phyloP scores from a whole-genome alignment of 2,797 vertebrate species.

The Falco naumanni region DNA sequence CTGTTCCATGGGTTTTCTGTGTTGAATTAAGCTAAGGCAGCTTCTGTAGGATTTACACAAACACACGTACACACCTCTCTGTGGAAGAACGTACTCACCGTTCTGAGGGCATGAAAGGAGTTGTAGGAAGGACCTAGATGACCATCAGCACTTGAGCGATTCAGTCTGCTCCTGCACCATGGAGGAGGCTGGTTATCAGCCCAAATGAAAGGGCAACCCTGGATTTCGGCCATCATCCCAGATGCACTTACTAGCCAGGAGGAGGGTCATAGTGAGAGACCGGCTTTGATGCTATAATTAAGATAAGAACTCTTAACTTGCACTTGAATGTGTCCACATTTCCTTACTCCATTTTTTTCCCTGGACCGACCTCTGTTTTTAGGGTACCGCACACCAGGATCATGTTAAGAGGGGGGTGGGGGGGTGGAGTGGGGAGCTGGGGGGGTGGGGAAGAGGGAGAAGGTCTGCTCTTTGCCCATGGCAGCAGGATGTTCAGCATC shows the following conservation, averaged over 20 bases:
- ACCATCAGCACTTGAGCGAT: not conserved
- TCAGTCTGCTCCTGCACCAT: not conserved
- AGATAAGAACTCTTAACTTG: not conserved
- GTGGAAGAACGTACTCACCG: not conserved
- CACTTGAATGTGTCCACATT: not conserved
- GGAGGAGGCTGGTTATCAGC: not conserved
- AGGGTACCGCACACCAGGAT: not conserved
- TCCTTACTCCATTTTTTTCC: not conserved
- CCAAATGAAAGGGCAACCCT: not conserved
- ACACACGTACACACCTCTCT: too few relatives aligned
- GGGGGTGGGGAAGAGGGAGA: too few relatives aligned
- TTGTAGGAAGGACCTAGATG: not conserved
- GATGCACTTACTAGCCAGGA: not conserved
- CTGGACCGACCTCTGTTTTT: not conserved
- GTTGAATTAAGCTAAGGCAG: not conserved
- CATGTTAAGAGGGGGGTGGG: not conserved
- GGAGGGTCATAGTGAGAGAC: not conserved
- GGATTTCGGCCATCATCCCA: not conserved
- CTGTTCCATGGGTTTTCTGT: not conserved
- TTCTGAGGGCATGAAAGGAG: not conserved
- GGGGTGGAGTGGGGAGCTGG: too few relatives aligned
- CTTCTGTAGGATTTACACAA: not conserved
- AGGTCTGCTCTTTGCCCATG: not conserved
- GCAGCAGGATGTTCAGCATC: not conserved
- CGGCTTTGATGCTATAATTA: not conserved